phyloP scores from a whole-genome alignment of 2,113 vertebrate genomes.

The Taxidea taxus region DNA sequence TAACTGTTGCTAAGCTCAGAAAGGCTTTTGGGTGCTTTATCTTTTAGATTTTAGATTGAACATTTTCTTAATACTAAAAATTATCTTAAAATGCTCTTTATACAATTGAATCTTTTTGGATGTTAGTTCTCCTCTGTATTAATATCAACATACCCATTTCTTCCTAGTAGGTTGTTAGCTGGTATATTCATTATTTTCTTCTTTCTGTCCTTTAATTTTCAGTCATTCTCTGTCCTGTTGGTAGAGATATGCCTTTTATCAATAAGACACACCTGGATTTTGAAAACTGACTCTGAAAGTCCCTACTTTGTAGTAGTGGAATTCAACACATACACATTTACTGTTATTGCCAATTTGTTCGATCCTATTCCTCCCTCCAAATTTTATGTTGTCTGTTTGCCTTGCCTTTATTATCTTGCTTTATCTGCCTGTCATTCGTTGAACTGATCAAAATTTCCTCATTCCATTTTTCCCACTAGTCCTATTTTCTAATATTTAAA shows the following conservation, averaged over 20 bases:
- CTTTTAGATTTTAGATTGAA: not conserved
- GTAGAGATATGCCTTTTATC: not conserved
- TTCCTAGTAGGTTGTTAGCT: not conserved
- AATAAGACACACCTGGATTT: not conserved
- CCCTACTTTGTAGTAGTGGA: not conserved
- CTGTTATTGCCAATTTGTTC: not conserved
- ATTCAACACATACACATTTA: not conserved
- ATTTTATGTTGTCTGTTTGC: not conserved
- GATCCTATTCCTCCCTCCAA: not conserved
- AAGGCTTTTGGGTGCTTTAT: not conserved
- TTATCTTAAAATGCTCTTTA: not conserved
- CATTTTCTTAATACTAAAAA: not conserved
- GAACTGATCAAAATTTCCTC: not conserved
- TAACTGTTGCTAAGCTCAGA: not conserved
- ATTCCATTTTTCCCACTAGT: not conserved
- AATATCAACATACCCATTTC: not conserved
- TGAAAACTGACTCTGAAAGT: not conserved
- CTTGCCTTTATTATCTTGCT: not conserved
- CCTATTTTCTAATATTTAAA: not conserved
- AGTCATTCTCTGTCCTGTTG: not conserved
- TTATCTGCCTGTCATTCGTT: not conserved
- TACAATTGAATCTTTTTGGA: not conserved
- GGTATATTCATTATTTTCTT: not conserved
- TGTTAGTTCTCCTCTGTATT: not conserved
- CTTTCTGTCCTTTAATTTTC: not conserved